phyloP scores from a whole-genome alignment of 1,140 invertebrate genomes.

The Drosophila pallidifrons region DNA sequence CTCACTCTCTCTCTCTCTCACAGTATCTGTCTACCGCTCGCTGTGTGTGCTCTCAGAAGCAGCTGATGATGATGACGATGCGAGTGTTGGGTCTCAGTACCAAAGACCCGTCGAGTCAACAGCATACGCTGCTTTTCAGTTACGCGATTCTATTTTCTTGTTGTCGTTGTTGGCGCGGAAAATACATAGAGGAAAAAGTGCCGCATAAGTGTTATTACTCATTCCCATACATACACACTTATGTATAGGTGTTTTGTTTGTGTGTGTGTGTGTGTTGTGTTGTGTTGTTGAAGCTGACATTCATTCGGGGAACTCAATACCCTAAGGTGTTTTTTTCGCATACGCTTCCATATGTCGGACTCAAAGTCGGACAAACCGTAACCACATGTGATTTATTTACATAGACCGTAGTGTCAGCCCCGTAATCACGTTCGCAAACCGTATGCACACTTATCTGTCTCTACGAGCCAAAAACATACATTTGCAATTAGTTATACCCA shows the following conservation, averaged over 20 bases:
- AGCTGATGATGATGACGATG: constrained; percentile 29
- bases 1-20: constrained; percentile 1
- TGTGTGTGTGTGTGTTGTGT: not conserved
- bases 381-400: constrained; percentile 21
- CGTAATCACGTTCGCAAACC: constrained; percentile 30
- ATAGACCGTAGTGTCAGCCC: constrained; percentile 4
- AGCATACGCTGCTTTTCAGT: constrained; percentile 38
- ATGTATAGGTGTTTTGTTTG: not conserved
- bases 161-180: constrained; percentile 11
- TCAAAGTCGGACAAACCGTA: constrained; percentile 4
- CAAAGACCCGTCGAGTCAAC: constrained; percentile 31
- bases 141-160: constrained; percentile 44
- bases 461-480: not conserved
- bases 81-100: constrained; percentile 6
- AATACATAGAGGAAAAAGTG: constrained; percentile 4
- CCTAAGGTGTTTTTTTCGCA: constrained; percentile 10
- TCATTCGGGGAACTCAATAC: not conserved
- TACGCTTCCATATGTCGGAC: constrained; percentile 14
- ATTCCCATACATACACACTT: not conserved
- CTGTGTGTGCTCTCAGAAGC: constrained; percentile 6
- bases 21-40: not conserved
- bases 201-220: constrained; percentile 8
- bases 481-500: constrained; percentile 6
- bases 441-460: constrained; percentile 28
- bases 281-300: not conserved